Evolutionary conservation across 2,113 vertebrate species (phyloP), one percentile per base, ranked within the genome.

Genomic region (Rhynchomys soricoides): DNA sequence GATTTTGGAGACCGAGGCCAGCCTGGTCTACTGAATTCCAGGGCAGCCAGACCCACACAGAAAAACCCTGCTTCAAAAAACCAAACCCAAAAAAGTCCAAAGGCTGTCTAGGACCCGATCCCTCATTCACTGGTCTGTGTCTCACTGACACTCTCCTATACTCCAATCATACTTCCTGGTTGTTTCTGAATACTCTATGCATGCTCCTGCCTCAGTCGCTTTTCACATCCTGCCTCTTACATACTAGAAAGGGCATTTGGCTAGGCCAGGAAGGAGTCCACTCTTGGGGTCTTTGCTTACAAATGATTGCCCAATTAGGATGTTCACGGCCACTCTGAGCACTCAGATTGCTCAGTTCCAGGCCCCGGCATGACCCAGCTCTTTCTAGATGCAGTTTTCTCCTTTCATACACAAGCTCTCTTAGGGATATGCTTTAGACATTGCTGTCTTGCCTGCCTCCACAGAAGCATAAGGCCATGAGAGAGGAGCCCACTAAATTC

Each of bases 101-200:
- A 64, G 37, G 75, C 8, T 26, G 3, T n/a, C 12, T 16, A 1
- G 19, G 50, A 48, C 11, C 21, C 0, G 11, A 11, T 3, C 59
- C 2, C 17, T 31, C 29, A 17, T 24, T 12, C 55, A 52, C 34
- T 11, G 26, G 26, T n/a, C 8, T 16, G 13, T 13, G 70, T 89
- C 77, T 86, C 89, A 31, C 50, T 8, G 7, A 52, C 10, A 16
- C 19, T 0, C 22, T 1, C 37, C 55, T 50, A n/a, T 6, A 22
- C 40, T 34, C 37, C 8, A 22, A 78, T 74, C 40, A 73, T 62
- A 4, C 1, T 6, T 55, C 13, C 68, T 62, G 37, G 55, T n/a
- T 81, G 2, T 78, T 71, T 45, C 70, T 45, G 4, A 40, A 45
- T 3, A n/a, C 0, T 16, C 7, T 13, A 31, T 31, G 31, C 17